Evolutionary conservation across 2,113 vertebrate genomes (phyloP).

Genomic region (Megaceryle maxima): DNA sequence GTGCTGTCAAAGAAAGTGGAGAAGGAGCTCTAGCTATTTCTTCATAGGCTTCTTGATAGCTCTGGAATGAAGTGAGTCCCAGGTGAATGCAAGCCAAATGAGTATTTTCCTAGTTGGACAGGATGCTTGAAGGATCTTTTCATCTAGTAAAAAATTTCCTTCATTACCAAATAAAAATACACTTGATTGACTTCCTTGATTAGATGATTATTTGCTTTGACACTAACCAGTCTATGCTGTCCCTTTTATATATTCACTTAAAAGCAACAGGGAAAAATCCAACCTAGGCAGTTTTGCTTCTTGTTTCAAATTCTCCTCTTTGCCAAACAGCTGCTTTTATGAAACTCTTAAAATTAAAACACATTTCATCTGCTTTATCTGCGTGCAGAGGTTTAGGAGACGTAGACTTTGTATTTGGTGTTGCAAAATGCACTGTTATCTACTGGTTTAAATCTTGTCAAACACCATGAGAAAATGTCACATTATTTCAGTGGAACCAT

Average conservation of each 20-base stretch:
- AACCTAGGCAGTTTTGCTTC: neutral
- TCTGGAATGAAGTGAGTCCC: neutral
- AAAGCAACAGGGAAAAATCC: fast-evolving
- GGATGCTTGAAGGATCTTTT: neutral
- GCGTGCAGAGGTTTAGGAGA: neutral
- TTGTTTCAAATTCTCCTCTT: neutral
- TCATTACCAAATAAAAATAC: neutral
- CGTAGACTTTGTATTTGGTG: neutral
- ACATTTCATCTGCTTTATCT: neutral
- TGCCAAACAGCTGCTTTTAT: neutral
- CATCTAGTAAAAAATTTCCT: neutral
- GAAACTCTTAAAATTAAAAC: neutral
- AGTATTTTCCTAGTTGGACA: neutral
- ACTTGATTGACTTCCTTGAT: neutral
- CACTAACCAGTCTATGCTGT: neutral
- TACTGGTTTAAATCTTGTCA: neutral
- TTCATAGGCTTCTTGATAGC: neutral
- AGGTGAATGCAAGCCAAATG: neutral
- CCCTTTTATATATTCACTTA: neutral
- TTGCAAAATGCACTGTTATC: neutral
- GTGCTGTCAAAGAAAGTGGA: neutral
- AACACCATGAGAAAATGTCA: neutral
- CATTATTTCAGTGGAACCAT: neutral
- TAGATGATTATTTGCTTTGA: neutral
- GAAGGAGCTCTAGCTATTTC: neutral